These are phyloP conservation scores for Caenorhabditis becei DNA, from an alignment of 2,888 invertebrate genomes.

Conservation along the genomic window DNA sequence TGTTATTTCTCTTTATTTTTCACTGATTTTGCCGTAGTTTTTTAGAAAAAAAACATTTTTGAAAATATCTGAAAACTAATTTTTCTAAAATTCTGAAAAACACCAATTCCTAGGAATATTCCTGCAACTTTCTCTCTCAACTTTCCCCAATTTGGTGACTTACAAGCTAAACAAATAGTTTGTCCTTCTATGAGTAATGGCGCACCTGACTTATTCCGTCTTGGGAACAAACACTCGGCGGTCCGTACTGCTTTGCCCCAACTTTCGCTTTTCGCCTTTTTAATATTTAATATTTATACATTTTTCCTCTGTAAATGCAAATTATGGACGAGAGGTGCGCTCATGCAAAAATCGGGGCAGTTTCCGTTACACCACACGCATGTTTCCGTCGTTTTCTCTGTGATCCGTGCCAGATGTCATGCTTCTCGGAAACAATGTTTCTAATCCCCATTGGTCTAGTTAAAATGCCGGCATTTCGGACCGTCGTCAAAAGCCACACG, in stretches of 20 bases:
- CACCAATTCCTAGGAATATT: no score
- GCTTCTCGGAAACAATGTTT: constrained; percentile 9
- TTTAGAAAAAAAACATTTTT: no score
- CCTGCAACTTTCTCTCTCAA: not conserved
- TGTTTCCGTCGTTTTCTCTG: not conserved
- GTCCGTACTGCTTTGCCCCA: not conserved
- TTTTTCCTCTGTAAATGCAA: constrained; percentile 9
- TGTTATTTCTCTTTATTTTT: not conserved
- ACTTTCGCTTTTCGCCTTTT: constrained; percentile 14
- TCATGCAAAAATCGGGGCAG: constrained; percentile 11
- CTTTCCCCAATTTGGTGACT: not conserved
- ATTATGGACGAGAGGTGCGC: constrained; percentile 1
- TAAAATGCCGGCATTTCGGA: constrained; percentile 7
- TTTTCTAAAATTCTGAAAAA: no score
- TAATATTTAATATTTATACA: no score
- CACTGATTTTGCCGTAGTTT: not conserved
- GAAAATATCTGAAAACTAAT: no score
- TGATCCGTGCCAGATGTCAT: constrained; percentile 26
- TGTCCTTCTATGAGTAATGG: not conserved
- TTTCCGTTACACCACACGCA: not conserved
- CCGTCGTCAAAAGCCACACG: constrained; percentile 23
- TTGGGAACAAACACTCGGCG: constrained; percentile 13
- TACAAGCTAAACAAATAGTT: constrained; percentile 12
- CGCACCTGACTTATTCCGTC: not conserved
- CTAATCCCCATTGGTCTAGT: constrained; percentile 19